Conservation (phyloP, 2,888 invertebrate species). For the Tyria jacobaeae region DNA sequence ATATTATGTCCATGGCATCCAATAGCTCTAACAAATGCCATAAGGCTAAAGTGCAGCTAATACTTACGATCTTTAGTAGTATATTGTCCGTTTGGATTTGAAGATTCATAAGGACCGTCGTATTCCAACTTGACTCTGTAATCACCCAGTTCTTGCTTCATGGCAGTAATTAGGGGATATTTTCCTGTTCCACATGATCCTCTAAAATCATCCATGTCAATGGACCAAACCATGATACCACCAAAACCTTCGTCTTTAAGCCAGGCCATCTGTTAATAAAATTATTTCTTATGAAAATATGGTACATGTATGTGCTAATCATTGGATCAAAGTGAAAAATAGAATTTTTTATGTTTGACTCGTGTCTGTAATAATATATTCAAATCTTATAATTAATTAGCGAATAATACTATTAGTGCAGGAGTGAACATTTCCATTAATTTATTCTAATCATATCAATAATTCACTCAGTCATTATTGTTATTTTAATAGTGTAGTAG, state of each 20-base stretch:
- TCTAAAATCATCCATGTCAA: conserved; percentile 98
- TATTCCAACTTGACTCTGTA: conserved; percentile 94
- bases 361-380: no score
- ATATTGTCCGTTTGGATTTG: conserved; percentile 90
- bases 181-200: conserved; percentile 96
- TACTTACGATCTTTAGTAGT: conserved; percentile 96
- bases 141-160: conserved; percentile 93
- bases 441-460: no score
- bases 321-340: no score
- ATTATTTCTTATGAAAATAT: neutral
- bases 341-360: no score
- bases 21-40: neutral
- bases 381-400: no score
- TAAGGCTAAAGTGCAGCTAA: conserved; percentile 1
- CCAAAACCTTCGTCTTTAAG: conserved; percentile 97
- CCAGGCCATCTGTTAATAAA: conserved; percentile 92
- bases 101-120: conserved; percentile 94
- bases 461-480: no score
- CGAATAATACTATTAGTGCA: no score
- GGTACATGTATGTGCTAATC: neutral
- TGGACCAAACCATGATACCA: conserved; percentile 98
- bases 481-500: no score
- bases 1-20: no score
- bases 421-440: no score
- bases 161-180: conserved; percentile 95